Conservation (phyloP, 2,113 vertebrate genomes). For the Desmodus rotundus region DNA sequence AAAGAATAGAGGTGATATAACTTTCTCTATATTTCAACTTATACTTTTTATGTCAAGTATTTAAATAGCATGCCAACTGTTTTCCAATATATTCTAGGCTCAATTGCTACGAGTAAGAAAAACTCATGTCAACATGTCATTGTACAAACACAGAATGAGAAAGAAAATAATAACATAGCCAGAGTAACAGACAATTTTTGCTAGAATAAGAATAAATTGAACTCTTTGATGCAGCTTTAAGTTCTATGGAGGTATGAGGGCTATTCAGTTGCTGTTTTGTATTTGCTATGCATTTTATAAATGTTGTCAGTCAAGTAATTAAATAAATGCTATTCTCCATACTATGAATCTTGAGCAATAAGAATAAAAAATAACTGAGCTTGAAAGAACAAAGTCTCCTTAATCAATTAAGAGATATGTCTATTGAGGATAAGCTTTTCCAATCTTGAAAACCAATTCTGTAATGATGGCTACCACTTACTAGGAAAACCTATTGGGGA, state of each 20-base stretch:
- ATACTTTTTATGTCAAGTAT: neutral
- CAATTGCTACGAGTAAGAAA: neutral
- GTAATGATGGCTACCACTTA: neutral
- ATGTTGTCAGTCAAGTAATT: neutral
- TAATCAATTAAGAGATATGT: neutral
- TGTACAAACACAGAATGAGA: neutral
- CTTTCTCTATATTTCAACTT: neutral
- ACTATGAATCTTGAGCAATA: neutral
- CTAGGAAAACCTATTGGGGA: neutral
- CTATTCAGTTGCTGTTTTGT: neutral
- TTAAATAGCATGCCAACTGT: neutral
- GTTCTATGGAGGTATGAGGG: neutral
- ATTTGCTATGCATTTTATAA: neutral
- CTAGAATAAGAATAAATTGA: neutral
- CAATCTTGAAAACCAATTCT: neutral
- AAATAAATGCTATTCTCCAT: neutral
- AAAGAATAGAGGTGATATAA: neutral
- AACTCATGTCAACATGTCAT: neutral
- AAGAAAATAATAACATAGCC: neutral
- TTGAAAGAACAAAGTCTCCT: neutral
- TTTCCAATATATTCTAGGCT: neutral
- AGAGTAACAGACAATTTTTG: neutral
- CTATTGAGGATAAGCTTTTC: neutral
- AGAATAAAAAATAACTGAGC: neutral
- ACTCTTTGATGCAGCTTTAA: neutral